These are phyloP conservation scores for Macropus fuliginosus DNA, from an alignment of 2,797 vertebrate genomes.

Conservation along the genomic window DNA sequence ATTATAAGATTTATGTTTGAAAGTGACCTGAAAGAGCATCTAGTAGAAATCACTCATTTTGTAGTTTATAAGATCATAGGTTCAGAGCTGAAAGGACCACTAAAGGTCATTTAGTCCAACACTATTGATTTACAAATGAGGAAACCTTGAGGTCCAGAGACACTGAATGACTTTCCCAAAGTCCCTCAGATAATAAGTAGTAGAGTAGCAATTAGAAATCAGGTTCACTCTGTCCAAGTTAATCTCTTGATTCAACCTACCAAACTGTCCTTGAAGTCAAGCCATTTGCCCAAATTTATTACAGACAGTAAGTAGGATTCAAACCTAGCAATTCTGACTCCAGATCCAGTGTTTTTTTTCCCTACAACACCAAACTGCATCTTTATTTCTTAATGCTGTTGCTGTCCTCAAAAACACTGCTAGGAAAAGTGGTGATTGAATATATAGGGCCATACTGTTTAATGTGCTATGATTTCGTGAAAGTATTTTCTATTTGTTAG, in stretches of 20 bases:
- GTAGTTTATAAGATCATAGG: background rate
- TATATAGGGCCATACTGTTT: background rate
- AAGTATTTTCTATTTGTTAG: background rate
- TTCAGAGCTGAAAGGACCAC: background rate
- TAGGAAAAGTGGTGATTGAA: background rate
- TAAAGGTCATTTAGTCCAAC: background rate
- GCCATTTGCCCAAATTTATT: background rate
- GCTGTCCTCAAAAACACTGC: background rate
- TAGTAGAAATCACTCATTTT: background rate
- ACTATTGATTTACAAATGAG: background rate
- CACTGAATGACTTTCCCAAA: background rate
- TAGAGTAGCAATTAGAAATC: background rate
- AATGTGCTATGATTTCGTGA: background rate
- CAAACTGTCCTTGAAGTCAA: background rate
- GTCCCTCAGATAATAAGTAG: background rate
- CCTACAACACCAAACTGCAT: background rate
- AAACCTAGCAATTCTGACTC: background rate
- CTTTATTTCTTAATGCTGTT: background rate
- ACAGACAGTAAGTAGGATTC: background rate
- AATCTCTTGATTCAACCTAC: background rate
- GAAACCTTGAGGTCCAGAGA: background rate
- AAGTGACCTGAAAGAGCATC: background rate
- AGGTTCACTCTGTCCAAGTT: background rate
- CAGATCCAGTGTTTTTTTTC: background rate
- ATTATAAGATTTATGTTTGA: background rate